Percentiles rank a stretch among this genome's conserved stretches.
These are phyloP conservation scores for Halcyon malimbica DNA, from an alignment of 2,113 vertebrate genomes.

Conservation along the genomic window DNA sequence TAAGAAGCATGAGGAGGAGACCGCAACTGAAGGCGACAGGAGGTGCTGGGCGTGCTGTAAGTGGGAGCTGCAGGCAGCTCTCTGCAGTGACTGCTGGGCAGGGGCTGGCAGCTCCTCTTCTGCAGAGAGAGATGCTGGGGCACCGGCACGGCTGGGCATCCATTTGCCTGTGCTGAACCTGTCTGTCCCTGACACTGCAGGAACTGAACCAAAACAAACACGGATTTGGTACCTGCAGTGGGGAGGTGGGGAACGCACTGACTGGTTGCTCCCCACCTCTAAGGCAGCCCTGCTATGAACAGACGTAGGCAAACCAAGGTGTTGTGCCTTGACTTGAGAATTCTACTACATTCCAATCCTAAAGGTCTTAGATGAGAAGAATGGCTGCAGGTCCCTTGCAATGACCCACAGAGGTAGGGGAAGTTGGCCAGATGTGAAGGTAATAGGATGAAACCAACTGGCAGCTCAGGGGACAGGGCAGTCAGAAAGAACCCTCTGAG, in stretches of 20 bases:
- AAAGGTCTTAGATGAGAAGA: background rate
- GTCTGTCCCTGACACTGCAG: background rate
- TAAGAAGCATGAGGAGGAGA: background rate
- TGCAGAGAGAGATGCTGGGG: background rate
- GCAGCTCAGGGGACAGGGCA: background rate
- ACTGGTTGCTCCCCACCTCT: background rate
- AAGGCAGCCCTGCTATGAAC: background rate
- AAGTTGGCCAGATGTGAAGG: background rate
- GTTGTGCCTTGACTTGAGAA: background rate
- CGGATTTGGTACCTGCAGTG: too few species aligned
- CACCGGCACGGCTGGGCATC: background rate
- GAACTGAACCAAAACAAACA: slow-evolving; percentile 31
- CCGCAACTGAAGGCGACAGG: background rate
- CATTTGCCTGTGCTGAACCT: background rate
- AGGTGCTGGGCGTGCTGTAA: background rate
- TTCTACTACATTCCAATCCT: background rate
- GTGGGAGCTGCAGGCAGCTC: background rate
- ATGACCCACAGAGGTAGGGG: background rate
- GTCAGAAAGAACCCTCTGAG: background rate
- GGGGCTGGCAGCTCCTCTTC: background rate
- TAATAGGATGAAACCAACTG: background rate
- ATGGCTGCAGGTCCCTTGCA: accelerated
- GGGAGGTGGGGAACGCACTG: background rate
- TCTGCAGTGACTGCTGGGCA: background rate
- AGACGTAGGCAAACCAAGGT: background rate